phyloP scores from a whole-genome alignment of 1,140 invertebrate genomes.

The Drosophila kepulauana region DNA sequence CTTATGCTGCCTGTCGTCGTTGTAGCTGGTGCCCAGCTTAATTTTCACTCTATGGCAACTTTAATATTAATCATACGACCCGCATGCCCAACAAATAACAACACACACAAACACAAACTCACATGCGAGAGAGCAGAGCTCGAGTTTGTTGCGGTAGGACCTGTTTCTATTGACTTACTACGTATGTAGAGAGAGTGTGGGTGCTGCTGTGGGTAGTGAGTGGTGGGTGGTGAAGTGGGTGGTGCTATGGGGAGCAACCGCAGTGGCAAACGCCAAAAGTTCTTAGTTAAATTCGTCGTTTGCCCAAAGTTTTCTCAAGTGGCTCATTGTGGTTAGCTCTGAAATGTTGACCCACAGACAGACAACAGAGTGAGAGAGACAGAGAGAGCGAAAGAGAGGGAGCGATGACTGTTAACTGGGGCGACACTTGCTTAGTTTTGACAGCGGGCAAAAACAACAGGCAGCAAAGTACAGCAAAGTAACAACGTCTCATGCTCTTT shows the following conservation, averaged over 20 bases:
- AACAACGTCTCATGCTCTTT: conserved; percentile 49
- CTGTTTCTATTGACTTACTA: conserved; percentile 62
- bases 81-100: conserved; percentile 60
- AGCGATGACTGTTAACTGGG: conserved; percentile 43
- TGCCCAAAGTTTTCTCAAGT: conserved; percentile 73
- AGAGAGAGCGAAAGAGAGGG: conserved; percentile 1
- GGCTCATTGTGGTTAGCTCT: conserved; percentile 76
- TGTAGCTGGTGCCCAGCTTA: conserved; percentile 51
- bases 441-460: conserved; percentile 50
- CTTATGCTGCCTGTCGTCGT: conserved; percentile 60
- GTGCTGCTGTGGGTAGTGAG: no score
- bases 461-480: conserved; percentile 11
- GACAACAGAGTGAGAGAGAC: conserved; percentile 1
- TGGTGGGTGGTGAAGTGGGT: background rate
- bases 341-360: conserved; percentile 74
- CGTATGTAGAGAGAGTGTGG: background rate
- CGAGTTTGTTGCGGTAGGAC: conserved; percentile 46
- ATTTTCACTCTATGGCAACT: conserved; percentile 76
- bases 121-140: background rate
- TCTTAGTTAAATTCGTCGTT: conserved; percentile 77
- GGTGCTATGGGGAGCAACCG: conserved; percentile 7
- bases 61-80: conserved; percentile 81
- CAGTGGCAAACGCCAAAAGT: conserved; percentile 76
- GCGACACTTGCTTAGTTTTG: conserved; percentile 72
- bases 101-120: conserved; percentile 21